These are phyloP conservation scores for Wasmannia auropunctata DNA, from an alignment of 1,140 invertebrate species.

Conservation along the genomic window DNA sequence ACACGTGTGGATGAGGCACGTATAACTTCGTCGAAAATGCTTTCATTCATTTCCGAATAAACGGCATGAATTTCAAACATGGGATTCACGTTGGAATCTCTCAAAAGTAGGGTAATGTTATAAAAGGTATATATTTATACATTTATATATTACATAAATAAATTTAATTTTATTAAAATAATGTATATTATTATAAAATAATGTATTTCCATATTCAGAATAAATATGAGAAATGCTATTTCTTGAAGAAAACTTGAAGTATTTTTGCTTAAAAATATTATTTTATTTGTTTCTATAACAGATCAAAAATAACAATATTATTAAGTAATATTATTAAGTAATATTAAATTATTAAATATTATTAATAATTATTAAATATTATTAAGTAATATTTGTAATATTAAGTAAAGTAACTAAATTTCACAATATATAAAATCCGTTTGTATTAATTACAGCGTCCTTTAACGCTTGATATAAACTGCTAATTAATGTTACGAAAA, in stretches of 20 bases:
- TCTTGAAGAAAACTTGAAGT: background rate
- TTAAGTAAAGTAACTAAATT: constrained; percentile 1
- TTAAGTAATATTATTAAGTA: no score
- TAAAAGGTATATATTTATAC: background rate
- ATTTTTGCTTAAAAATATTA: background rate
- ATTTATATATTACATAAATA: no score
- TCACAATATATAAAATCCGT: background rate
- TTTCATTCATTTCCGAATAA: constrained; percentile 17
- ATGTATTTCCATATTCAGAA: background rate
- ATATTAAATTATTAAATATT: background rate
- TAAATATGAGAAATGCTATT: background rate
- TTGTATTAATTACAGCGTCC: constrained; percentile 20
- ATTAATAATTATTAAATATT: no score
- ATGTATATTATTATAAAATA: background rate
- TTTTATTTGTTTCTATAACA: background rate
- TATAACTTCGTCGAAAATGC: background rate
- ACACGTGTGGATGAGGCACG: background rate
- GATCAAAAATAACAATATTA: no score
- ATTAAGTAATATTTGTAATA: background rate
- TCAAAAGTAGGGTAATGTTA: background rate
- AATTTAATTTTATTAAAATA: background rate
- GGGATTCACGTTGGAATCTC: background rate
- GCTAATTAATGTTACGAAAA: background rate
- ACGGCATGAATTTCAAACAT: background rate
- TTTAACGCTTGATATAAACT: background rate